Percentiles rank a stretch among this genome's conserved stretches.
phyloP scores from a whole-genome alignment of 1,140 invertebrate genomes.

The Asobara japonica region DNA sequence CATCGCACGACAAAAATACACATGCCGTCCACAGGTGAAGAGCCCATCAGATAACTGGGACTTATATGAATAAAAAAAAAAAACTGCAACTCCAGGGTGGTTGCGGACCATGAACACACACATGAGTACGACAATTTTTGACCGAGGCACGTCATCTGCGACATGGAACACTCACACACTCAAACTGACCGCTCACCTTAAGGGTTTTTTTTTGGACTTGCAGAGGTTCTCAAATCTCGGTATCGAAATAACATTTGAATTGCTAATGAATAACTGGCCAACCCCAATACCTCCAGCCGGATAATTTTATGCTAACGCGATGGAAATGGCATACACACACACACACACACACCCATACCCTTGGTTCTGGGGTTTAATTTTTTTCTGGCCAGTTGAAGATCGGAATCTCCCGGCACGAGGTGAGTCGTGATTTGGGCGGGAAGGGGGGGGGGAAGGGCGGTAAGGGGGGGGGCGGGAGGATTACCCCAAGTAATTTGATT shows the following conservation, averaged over 20 bases:
- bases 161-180: background rate
- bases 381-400: background rate
- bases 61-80: too few relatives aligned
- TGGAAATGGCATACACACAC: conserved; percentile 54
- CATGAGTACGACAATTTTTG: background rate
- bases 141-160: conserved; percentile 17
- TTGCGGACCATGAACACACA: background rate
- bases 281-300: conserved; percentile 24
- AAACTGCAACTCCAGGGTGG: conserved; percentile 4
- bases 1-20: conserved; percentile 40
- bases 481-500: too few relatives aligned
- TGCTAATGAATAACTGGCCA: conserved; percentile 50
- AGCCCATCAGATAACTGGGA: conserved; percentile 50
- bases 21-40: conserved; percentile 51
- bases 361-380: background rate
- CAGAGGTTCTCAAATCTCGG: conserved; percentile 53
- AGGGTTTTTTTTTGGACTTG: background rate
- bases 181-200: background rate
- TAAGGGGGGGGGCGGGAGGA: too few relatives aligned
- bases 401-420: background rate
- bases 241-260: conserved; percentile 47
- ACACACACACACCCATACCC: too few relatives aligned
- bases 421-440: background rate
- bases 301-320: conserved; percentile 57
- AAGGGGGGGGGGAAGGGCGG: background rate